Evolutionary conservation across 2,888 invertebrate species (phyloP).

Genomic region (Luperina testacea): DNA sequence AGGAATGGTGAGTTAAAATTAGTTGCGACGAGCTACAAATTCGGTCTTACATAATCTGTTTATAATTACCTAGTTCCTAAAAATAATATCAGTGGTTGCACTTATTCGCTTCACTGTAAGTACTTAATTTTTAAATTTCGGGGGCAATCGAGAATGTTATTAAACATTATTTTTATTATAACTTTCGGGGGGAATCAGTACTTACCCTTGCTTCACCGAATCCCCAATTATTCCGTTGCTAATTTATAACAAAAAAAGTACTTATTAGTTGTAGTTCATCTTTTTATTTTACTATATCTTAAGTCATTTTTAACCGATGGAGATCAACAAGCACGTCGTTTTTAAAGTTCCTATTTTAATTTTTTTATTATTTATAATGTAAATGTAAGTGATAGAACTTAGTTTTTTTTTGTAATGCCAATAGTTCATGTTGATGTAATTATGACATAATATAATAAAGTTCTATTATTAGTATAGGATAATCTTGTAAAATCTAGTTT

Average conservation of each 20-base stretch:
- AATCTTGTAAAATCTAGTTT: slow-evolving; percentile 56
- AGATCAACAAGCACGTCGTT: slow-evolving; percentile 70
- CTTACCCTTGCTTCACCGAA: neutral
- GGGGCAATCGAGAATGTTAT: neutral
- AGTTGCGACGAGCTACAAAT: neutral
- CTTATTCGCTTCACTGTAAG: neutral
- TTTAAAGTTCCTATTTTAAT: slow-evolving; percentile 79
- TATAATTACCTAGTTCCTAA: neutral
- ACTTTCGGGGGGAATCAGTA: neutral
- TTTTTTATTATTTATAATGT: slow-evolving; percentile 68
- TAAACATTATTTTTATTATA: neutral
- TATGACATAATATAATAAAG: slow-evolving; percentile 64
- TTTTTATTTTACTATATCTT: slow-evolving; percentile 20
- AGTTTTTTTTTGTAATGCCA: slow-evolving; percentile 53
- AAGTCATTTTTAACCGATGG: slow-evolving; percentile 49
- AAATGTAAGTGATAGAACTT: slow-evolving; percentile 38
- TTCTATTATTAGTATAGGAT: slow-evolving; percentile 64
- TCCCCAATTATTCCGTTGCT: slow-evolving; percentile 27
- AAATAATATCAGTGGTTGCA: neutral
- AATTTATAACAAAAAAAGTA: slow-evolving; percentile 63
- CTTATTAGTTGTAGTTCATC: slow-evolving; percentile 66
- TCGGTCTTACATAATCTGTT: neutral
- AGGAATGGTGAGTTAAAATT: neutral
- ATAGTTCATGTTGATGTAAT: slow-evolving; percentile 49
- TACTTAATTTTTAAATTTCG: neutral